Base-by-base conservation (phyloP, 2,888 invertebrate genomes). In the Trimorus sp. region DNA sequence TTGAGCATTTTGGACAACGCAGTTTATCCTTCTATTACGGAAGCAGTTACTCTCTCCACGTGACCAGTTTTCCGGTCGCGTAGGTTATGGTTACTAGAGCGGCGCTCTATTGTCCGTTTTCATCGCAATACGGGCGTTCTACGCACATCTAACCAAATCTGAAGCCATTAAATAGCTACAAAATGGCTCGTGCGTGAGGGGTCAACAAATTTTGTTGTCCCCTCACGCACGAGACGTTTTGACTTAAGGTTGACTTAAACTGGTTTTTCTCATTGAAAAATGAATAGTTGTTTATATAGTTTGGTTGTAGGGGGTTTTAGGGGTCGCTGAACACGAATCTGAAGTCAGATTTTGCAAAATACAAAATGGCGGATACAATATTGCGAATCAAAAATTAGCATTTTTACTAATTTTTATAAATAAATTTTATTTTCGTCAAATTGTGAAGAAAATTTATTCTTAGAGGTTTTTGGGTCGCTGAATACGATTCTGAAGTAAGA, bases 311-410 rank as follows among this genome's bases (percentile, higher is more conserved):
- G 26, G 26, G 26, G 51, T 58, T 58, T 37, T 58, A 58, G 37
- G 38, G 38, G 26, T 37, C 56, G 12, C 56, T 58, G 38, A 58
- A 58, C 38, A 58, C 11, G 59, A 59, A 59, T 59, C 59, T 59
- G 54, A 16, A 26, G 60, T 60, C 60, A 60, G 60, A 60, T 45
- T 60, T 60, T 60, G 40, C 38, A 60, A 60, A 60, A 15, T 45
- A 45, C 26, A 60, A 45, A 60, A 60, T 60, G 48, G 60, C 60
- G 48, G 26, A 60, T 60, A 26, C 48, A 60, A 48, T 60, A 45
- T 45, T 38, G 60, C 60, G 45, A 48, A 38, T 60, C 45, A 60
- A 60, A 45, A 48, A 38, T 45, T n/a, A 42, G 26, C 38, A n/a
- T 60, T 45, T 60, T 45, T 60, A 38, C 16, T 26, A 16, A 60